phyloP scores from a whole-genome alignment of 2,797 vertebrate genomes.

The Onychomys torridus region DNA sequence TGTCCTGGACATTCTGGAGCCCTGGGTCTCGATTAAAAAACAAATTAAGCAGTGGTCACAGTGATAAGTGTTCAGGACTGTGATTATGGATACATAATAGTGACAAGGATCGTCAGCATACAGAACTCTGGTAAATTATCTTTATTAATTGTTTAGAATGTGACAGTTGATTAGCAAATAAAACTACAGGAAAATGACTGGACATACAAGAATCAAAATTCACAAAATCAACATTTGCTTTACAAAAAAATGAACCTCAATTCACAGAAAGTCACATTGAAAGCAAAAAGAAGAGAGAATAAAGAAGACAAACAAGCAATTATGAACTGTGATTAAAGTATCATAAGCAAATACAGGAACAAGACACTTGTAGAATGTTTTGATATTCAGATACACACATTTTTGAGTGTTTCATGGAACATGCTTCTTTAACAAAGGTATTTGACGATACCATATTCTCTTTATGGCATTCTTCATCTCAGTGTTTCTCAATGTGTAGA shows the following conservation, averaged over 20 bases:
- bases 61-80: not conserved
- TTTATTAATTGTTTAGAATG: not conserved
- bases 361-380: not conserved
- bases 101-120: too few species aligned
- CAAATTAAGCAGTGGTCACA: not conserved
- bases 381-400: not conserved
- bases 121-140: not conserved
- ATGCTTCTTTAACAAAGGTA: not conserved
- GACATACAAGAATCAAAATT: not conserved
- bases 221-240: not conserved
- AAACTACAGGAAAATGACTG: not conserved
- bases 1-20: not conserved
- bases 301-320: not conserved
- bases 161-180: not conserved
- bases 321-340: not conserved
- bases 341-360: not conserved
- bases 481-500: slow-evolving; percentile 72
- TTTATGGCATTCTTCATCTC: slow-evolving; percentile 57
- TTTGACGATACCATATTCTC: not conserved
- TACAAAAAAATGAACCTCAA: not conserved
- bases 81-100: not conserved
- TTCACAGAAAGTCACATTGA: not conserved
- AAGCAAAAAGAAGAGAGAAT: not conserved
- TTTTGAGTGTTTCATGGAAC: not conserved
- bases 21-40: not conserved